Percentiles rank a stretch among this genome's conserved stretches.
phyloP scores from a whole-genome alignment of 2,797 vertebrate genomes.

The Xerus rutilus region DNA sequence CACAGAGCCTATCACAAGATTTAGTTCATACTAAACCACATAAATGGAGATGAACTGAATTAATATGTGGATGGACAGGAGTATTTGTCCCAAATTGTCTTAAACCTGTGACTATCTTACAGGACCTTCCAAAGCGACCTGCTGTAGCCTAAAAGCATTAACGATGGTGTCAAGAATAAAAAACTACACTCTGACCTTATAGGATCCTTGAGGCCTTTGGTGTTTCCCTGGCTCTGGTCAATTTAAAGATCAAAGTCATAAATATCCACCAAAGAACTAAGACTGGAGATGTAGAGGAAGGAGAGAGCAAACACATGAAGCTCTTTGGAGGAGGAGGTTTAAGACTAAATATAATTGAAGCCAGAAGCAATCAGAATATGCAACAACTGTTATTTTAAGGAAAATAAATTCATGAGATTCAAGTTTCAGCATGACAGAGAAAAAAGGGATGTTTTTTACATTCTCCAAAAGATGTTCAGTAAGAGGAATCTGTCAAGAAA shows the following conservation, averaged over 20 bases:
- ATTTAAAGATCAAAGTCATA: slow-evolving; percentile 38
- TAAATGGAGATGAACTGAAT: neutral
- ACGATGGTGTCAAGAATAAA: neutral
- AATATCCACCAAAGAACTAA: neutral
- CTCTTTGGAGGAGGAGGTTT: slow-evolving; percentile 27
- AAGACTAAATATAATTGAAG: slow-evolving; percentile 67
- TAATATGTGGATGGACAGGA: neutral
- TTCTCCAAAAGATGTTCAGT: slow-evolving; percentile 82
- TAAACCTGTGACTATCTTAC: neutral
- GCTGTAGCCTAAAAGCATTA: slow-evolving; percentile 18
- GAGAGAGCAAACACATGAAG: neutral
- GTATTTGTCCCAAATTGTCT: neutral
- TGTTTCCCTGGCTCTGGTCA: neutral
- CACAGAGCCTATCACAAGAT: neutral
- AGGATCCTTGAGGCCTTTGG: neutral
- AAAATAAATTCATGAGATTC: slow-evolving; percentile 84
- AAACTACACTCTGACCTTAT: neutral
- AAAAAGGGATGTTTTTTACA: slow-evolving; percentile 69
- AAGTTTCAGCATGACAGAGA: slow-evolving; percentile 80
- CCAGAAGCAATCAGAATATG: slow-evolving; percentile 74
- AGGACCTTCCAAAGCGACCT: neutral
- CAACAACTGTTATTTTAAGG: slow-evolving; percentile 81
- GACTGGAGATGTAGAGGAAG: neutral
- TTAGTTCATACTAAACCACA: neutral
- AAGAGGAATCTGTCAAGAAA: slow-evolving; percentile 85